Evolutionary conservation across 2,113 vertebrate genomes (phyloP).

Genomic region (Barbus barbus): DNA sequence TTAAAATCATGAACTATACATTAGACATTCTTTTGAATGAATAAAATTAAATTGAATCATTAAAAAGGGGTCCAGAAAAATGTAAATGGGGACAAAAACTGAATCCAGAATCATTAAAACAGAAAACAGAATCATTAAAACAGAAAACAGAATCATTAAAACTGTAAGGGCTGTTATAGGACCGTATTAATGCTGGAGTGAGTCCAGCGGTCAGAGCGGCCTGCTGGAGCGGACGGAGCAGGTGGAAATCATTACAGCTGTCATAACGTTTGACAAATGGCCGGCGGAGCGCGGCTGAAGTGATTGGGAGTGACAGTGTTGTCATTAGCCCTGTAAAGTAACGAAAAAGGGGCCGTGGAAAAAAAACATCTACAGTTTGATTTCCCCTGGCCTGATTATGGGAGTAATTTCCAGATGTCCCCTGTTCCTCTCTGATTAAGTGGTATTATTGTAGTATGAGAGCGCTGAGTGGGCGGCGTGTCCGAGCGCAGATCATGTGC

Average conservation of each 20-base stretch:
- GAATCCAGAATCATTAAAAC: too few species aligned
- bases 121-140: too few species aligned
- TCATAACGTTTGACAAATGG: constrained; percentile 99
- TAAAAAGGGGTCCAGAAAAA: too few species aligned
- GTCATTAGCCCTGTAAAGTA: constrained; percentile 89
- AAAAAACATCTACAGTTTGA: constrained; percentile 76
- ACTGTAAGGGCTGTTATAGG: too few species aligned
- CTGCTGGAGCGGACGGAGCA: constrained; percentile 71
- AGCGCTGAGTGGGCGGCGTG: constrained; percentile 3
- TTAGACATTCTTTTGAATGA: too few species aligned
- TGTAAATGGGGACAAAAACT: too few species aligned
- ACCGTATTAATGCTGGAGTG: too few species aligned
- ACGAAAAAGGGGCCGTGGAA: constrained; percentile 53
- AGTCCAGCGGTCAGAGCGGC: too few species aligned
- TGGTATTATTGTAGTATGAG: constrained; percentile 67
- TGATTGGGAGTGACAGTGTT: constrained; percentile 98
- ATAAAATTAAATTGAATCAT: too few species aligned
- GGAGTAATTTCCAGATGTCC: constrained; percentile 89
- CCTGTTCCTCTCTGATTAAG: constrained; percentile 77
- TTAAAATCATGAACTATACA: too few species aligned
- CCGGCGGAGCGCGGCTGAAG: constrained; percentile 82
- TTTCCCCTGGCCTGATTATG: constrained; percentile 86
- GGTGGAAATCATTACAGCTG: constrained; percentile 97
- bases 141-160: too few species aligned
- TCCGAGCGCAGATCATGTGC: neutral